Base-by-base conservation (phyloP, 2,888 invertebrate genomes). In the Notocelia uddmanniana region DNA sequence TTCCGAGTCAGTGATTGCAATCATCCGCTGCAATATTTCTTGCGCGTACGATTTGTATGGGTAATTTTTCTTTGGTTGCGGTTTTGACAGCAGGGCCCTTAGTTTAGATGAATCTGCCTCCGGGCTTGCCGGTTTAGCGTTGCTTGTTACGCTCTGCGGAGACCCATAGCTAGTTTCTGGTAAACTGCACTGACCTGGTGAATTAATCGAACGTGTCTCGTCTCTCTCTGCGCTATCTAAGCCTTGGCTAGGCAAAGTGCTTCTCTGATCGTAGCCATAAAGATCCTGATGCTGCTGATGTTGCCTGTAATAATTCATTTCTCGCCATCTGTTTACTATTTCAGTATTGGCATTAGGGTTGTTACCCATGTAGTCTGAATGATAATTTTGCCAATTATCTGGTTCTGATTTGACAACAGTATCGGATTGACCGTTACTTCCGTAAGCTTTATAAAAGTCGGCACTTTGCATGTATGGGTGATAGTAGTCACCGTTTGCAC, bases 21-120 rank as follows among this genome's bases (percentile, higher is more conserved):
- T 81, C 80, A 85, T 86, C 50, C 80, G 85, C 73, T 89, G 87
- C 74, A 85, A 75, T 74, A 85, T 81, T 75, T 89, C 87, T 76
- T 88, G 86, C 21, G 84, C 77, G 63, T 86, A 88, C 23, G 84
- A 74, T 76, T 90, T 87, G 60, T 87, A 81, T 77, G 86, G 83
- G 76, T 80, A 81, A 50, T 77, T 78, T 76, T 85, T 91, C 83
- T 85, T 89, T 70, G 72, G 77, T 6, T 76, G 77, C 6, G 87
- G 83, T 73, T 90, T 89, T 3, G 94, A 94, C 69, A 96, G 85
- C 64, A 96, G 82, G 0, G 95, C 95, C 76, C 96, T 91, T 21
- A 96, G 83, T 54, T 95, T 95, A 15, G 95, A 94, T 18, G 94
- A 94, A 79, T 92, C 88, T 58, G 76, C 79, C 73, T 89, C 89